Percentiles rank a stretch among this genome's conserved stretches.
Evolutionary conservation across 2,888 invertebrate species (phyloP).

Genomic region (Conistra vaccinii): DNA sequence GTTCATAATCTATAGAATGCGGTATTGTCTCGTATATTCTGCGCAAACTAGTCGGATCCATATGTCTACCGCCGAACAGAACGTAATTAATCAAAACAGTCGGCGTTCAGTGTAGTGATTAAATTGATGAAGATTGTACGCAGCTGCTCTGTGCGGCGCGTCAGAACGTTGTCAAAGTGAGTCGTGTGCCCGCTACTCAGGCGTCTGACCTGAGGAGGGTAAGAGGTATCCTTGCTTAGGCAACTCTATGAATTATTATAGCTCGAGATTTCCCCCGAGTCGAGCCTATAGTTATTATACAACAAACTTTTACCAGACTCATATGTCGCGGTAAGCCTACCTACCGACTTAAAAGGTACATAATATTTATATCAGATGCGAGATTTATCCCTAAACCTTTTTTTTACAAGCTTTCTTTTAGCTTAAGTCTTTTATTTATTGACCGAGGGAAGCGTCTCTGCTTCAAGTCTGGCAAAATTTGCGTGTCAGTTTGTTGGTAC

Average conservation of each 20-base stretch:
- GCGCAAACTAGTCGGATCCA: conserved; percentile 46
- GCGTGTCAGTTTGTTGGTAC: no score
- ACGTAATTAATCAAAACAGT: conserved; percentile 78
- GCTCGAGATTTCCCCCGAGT: conserved; percentile 52
- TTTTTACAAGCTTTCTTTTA: background rate
- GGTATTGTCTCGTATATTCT: conserved; percentile 46
- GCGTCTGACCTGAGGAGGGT: conserved; percentile 53
- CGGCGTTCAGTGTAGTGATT: conserved; percentile 66
- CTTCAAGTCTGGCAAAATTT: no score
- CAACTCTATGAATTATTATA: conserved; percentile 59
- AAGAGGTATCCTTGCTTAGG: conserved; percentile 35
- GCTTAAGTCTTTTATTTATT: background rate
- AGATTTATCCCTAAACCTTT: background rate
- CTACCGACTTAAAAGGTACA: background rate
- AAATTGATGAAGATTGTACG: conserved; percentile 75
- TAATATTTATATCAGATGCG: background rate
- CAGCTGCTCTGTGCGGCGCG: conserved; percentile 70
- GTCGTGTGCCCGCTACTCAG: conserved; percentile 55
- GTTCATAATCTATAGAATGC: conserved; percentile 29
- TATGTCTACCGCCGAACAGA: conserved; percentile 60
- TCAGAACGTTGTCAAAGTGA: conserved; percentile 74
- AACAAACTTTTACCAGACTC: conserved; percentile 32
- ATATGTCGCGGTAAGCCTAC: conserved; percentile 2
- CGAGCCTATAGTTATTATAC: conserved; percentile 34
- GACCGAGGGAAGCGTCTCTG: no score